Evolutionary conservation across 2,797 vertebrate species (phyloP).

Genomic region (Phalanger gymnotis): DNA sequence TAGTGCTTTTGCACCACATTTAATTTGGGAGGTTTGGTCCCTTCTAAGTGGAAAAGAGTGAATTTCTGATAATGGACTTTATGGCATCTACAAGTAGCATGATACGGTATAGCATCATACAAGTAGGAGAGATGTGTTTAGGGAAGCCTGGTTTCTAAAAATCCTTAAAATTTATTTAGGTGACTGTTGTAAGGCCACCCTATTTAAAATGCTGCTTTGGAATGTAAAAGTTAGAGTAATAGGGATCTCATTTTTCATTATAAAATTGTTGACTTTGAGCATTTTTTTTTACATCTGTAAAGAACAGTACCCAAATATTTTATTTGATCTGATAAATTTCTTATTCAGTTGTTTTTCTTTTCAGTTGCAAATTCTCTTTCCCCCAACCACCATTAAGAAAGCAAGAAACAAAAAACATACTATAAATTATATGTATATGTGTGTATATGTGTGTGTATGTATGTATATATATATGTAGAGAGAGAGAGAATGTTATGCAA

Average conservation of each 20-base stretch:
- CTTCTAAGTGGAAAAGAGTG: background rate
- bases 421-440: background rate
- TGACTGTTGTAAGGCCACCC: background rate
- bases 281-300: conserved; percentile 48
- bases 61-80: background rate
- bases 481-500: background rate
- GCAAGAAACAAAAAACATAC: background rate
- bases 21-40: background rate
- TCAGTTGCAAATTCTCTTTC: background rate
- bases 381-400: background rate
- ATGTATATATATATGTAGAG: too few relatives aligned
- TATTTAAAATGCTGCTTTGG: conserved; percentile 22
- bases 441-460: background rate
- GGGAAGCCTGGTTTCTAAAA: background rate
- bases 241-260: conserved; percentile 29
- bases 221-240: conserved; percentile 14
- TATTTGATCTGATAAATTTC: background rate
- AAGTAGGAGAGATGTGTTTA: background rate
- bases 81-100: background rate
- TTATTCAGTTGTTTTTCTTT: background rate
- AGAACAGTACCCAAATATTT: background rate
- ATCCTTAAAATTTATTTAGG: background rate
- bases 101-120: background rate
- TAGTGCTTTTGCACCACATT: background rate
- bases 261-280: conserved; percentile 14